Conservation (phyloP, 2,797 vertebrate species). For the Tapera naevia region DNA sequence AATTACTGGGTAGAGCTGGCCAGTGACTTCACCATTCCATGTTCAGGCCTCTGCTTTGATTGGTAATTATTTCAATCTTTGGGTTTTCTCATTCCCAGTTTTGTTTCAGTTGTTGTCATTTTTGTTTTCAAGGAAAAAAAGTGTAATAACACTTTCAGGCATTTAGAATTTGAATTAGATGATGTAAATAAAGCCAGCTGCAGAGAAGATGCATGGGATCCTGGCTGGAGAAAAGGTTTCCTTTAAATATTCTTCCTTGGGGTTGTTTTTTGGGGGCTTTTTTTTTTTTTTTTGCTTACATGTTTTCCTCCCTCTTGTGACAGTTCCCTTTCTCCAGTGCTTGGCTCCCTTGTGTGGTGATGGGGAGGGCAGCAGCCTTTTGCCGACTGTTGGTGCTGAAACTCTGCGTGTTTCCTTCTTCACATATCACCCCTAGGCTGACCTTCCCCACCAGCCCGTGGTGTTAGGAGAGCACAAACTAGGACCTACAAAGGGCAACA, state of each 20-base stretch:
- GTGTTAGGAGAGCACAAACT: background rate
- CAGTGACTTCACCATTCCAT: conserved; percentile 30
- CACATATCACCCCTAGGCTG: background rate
- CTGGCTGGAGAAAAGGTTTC: background rate
- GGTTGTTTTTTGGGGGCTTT: background rate
- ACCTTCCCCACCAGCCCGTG: background rate
- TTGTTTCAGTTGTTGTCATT: conserved; percentile 67
- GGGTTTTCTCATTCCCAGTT: conserved; percentile 60
- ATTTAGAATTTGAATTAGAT: conserved; percentile 62
- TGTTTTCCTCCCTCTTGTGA: background rate
- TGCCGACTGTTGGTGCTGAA: background rate
- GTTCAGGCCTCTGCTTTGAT: conserved; percentile 49
- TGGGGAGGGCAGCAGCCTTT: background rate
- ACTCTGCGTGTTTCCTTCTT: background rate
- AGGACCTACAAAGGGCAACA: background rate
- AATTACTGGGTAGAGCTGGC: conserved; percentile 57
- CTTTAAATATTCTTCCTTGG: background rate
- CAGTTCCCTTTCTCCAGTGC: background rate
- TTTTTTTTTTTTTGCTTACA: background rate
- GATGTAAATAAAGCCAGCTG: conserved; percentile 40
- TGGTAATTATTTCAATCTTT: conserved; percentile 70
- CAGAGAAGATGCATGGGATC: background rate
- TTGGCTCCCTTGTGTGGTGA: background rate
- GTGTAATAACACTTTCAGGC: conserved; percentile 53
- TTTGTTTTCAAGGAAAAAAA: conserved; percentile 58